Conservation (phyloP, 2,888 invertebrate species). For the Actias luna region DNA sequence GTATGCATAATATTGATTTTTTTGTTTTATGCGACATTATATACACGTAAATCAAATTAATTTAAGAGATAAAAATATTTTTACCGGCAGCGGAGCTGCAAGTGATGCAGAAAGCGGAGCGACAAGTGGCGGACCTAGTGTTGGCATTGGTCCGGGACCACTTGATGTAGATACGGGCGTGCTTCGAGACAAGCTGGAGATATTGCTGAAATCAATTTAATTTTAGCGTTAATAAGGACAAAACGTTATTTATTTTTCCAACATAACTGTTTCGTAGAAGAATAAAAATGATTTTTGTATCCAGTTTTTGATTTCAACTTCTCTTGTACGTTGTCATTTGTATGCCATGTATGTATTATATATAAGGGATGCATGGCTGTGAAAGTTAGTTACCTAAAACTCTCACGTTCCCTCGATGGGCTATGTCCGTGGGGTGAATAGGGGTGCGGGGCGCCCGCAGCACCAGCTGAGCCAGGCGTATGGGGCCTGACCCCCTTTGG, state of each 20-base stretch:
- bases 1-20: background rate
- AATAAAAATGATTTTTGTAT: background rate
- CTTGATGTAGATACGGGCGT: constrained; percentile 79
- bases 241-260: background rate
- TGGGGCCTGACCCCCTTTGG: constrained; percentile 74
- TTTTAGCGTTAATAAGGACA: background rate
- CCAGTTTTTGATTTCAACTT: too few relatives aligned
- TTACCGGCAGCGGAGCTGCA: constrained; percentile 52
- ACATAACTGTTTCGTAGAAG: background rate
- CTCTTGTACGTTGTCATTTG: too few relatives aligned
- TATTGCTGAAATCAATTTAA: constrained; percentile 77
- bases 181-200: constrained; percentile 90
- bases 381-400: constrained; percentile 85
- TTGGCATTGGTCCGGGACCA: constrained; percentile 51
- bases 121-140: constrained; percentile 49
- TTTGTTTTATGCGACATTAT: background rate
- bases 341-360: too few relatives aligned
- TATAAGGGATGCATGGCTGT: too few relatives aligned
- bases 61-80: constrained; percentile 13
- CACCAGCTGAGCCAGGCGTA: constrained; percentile 71
- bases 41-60: background rate
- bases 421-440: constrained; percentile 90
- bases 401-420: constrained; percentile 90
- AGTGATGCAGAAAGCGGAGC: constrained; percentile 54
- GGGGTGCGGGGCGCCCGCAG: constrained; percentile 73